Percentiles rank a stretch among this genome's conserved stretches.
phyloP scores from a whole-genome alignment of 2,888 invertebrate species.

The Aquatica leii region DNA sequence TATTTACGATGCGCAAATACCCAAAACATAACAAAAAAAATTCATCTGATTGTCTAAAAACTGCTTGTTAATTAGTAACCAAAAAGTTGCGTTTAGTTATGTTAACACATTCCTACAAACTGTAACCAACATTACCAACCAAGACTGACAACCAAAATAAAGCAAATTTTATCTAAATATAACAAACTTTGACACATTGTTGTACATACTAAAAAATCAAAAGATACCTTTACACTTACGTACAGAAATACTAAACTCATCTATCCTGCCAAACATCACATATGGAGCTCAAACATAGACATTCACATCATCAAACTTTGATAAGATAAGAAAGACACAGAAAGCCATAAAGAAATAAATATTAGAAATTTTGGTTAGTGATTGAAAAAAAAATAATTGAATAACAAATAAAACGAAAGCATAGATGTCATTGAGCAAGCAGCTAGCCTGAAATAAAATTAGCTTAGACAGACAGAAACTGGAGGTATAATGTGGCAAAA shows the following conservation, averaged over 20 bases:
- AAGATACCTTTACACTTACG: not conserved
- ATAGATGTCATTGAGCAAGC: constrained; percentile 9
- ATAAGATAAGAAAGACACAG: constrained; percentile 5
- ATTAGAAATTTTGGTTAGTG: not conserved
- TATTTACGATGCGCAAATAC: no score
- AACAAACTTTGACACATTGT: no score
- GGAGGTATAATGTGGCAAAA: no score
- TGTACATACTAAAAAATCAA: no score
- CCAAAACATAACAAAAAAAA: no score
- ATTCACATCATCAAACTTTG: constrained; percentile 5
- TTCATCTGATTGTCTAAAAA: no score
- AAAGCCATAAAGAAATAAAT: not conserved
- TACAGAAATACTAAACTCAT: not conserved
- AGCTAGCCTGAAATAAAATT: constrained; percentile 5
- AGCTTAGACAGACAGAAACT: not conserved
- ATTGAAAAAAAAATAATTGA: not conserved
- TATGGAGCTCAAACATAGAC: constrained; percentile 13
- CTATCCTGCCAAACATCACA: constrained; percentile 3
- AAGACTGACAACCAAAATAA: no score
- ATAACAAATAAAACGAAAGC: constrained; percentile 9
- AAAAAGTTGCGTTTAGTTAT: no score
- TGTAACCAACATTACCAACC: no score
- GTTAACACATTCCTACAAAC: no score
- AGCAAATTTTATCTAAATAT: no score
- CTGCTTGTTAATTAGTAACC: no score